Conservation (phyloP, 2,797 vertebrate genomes). For the Carcharodon carcharias region DNA sequence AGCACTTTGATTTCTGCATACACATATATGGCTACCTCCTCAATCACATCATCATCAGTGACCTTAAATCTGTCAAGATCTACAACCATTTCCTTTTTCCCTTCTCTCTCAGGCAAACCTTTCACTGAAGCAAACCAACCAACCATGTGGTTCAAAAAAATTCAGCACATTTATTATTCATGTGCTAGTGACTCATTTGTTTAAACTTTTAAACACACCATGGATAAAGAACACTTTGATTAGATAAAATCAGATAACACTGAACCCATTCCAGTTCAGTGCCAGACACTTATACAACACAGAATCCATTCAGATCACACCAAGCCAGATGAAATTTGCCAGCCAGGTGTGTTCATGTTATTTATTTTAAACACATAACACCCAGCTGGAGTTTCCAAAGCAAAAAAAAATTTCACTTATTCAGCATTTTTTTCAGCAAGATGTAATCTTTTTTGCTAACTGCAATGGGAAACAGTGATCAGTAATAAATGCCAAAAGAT, state of each 20-base stretch:
- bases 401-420: background rate
- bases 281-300: background rate
- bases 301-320: background rate
- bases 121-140: background rate
- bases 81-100: background rate
- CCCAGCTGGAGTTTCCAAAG: background rate
- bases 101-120: background rate
- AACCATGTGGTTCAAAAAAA: background rate
- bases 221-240: background rate
- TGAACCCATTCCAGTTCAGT: background rate
- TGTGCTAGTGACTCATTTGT: slow-evolving; percentile 1
- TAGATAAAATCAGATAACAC: background rate
- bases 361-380: background rate
- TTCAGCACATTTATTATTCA: background rate
- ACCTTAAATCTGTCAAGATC: background rate
- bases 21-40: background rate
- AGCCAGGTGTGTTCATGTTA: background rate
- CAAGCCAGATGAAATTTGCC: background rate
- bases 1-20: background rate
- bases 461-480: background rate
- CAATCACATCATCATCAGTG: background rate
- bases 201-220: background rate
- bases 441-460: background rate
- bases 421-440: background rate
- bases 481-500: background rate